Percentiles rank a stretch among this genome's conserved stretches.
Conservation (phyloP, 2,888 invertebrate species). For the Drosophila borealis region DNA sequence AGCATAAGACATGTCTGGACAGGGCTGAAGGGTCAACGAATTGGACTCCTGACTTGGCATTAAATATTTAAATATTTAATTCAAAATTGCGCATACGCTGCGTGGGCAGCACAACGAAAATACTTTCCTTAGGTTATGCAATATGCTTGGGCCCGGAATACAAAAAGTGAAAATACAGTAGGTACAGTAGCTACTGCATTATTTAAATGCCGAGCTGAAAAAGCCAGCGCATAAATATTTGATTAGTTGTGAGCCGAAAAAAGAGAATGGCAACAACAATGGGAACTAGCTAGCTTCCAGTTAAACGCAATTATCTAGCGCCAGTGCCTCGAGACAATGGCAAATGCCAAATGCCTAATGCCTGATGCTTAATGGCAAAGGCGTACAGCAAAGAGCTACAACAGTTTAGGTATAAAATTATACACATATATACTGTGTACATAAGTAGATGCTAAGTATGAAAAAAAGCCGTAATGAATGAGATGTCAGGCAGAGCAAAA, state of each 20-base stretch:
- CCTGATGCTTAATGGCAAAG: slow-evolving; percentile 45
- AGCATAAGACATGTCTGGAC: slow-evolving; percentile 36
- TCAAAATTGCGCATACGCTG: slow-evolving; percentile 66
- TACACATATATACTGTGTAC: background rate
- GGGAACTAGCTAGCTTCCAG: slow-evolving; percentile 24
- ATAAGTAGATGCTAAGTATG: slow-evolving; percentile 45
- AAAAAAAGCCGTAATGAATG: slow-evolving; percentile 21
- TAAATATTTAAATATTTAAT: slow-evolving; percentile 56
- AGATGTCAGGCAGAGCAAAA: slow-evolving; percentile 48
- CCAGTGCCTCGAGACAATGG: slow-evolving; percentile 58
- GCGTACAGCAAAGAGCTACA: slow-evolving; percentile 27
- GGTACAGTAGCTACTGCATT: slow-evolving; percentile 39
- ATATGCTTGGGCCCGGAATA: slow-evolving; percentile 18
- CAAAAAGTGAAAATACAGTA: slow-evolving; percentile 54
- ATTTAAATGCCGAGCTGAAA: slow-evolving; percentile 39
- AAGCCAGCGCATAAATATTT: slow-evolving; percentile 66
- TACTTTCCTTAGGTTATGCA: slow-evolving; percentile 36
- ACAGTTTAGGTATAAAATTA: slow-evolving; percentile 32
- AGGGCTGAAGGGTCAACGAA: slow-evolving; percentile 49
- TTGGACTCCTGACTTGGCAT: slow-evolving; percentile 28
- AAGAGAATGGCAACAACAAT: slow-evolving; percentile 49
- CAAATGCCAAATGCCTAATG: slow-evolving; percentile 35
- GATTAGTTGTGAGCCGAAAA: slow-evolving; percentile 53
- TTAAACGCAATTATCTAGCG: slow-evolving; percentile 53
- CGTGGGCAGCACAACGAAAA: slow-evolving; percentile 41